A percentile compares a stretch with the other conserved stretches of the same genome.
Evolutionary conservation across 2,797 vertebrate species (phyloP).

Genomic region (Microhierax caerulescens): DNA sequence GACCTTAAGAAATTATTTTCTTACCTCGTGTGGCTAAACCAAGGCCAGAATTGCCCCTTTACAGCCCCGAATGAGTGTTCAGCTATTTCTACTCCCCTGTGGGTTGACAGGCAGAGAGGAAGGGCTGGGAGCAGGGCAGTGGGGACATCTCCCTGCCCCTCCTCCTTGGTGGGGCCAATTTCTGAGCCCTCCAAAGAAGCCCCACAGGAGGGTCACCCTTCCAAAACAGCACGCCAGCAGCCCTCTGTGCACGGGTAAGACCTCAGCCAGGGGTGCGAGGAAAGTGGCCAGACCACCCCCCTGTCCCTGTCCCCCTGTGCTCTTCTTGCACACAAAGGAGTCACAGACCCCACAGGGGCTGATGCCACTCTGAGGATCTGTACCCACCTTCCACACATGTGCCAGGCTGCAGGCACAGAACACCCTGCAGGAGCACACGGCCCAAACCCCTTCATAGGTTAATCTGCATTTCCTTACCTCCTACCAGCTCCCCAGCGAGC

Average conservation of each 20-base stretch:
- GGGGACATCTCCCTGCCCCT: not conserved
- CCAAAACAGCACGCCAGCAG: not conserved
- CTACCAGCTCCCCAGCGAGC: not conserved
- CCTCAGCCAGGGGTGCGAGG: not conserved
- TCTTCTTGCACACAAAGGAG: not conserved
- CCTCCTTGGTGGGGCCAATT: not conserved
- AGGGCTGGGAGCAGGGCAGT: not conserved
- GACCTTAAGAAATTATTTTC: not conserved
- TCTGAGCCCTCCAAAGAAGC: not conserved
- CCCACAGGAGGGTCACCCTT: not conserved
- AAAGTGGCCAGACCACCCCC: not conserved
- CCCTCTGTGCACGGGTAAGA: not conserved
- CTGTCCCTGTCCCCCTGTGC: rapidly evolving
- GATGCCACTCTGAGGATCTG: not conserved
- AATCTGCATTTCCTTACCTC: not conserved
- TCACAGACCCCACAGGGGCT: not conserved
- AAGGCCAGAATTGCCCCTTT: not conserved
- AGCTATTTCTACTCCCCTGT: not conserved
- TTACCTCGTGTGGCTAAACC: not conserved
- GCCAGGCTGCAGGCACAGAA: not conserved
- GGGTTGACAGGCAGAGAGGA: not conserved
- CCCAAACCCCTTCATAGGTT: not conserved
- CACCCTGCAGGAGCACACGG: not conserved
- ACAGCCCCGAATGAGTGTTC: not conserved
- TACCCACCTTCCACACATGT: not conserved